Evolutionary conservation across 2,113 vertebrate genomes (phyloP), one percentile per base, ranked within the genome.

Genomic region (Oryzias curvinotus): DNA sequence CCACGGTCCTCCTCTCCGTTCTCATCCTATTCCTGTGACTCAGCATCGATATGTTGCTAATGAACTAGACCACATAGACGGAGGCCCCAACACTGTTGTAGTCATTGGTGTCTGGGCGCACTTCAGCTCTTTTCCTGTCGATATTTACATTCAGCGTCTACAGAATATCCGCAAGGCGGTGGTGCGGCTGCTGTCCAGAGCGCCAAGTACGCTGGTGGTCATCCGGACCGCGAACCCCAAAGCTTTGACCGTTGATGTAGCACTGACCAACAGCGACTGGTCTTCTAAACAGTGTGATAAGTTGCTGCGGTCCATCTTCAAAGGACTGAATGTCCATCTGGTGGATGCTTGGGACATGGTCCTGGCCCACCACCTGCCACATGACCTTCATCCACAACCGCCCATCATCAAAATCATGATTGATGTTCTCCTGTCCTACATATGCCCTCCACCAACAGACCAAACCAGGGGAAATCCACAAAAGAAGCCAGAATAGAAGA

Each of bases 271-370:
- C 83, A 97, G 95, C 2, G 95, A 98, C 85, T 98, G 96, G 96
- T 95, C 92, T 73, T 94, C 93, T 3, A 78, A 92, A 59, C 95
- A 96, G 73, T 84, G 88, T 15, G 93, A 98, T 74, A 82, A 84
- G 47, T 64, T 96, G 59, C 94, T 97, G 74, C 91, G 94, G 65
- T 90, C 89, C 61, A 92, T 98, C 92, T 97, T 98, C 87, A 91
- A 85, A 82, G 92, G 92, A 55, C 70, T 95, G 60, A 90, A 91
- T 3, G 93, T 98, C 28, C 85, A 85, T 65, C 86, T 97, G 56
- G 91, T 98, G 55, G 95, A 98, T 52, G 96, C 96, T 25, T 98
- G 96, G 96, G 95, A 98, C 74, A 98, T 98, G 95, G 91, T 88
- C 0, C 54, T 96, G 47, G 95, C 95, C 52, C 95, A 97, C 74